Conservation (phyloP, 2,113 vertebrate genomes). For the Hirundichthys speculiger region DNA sequence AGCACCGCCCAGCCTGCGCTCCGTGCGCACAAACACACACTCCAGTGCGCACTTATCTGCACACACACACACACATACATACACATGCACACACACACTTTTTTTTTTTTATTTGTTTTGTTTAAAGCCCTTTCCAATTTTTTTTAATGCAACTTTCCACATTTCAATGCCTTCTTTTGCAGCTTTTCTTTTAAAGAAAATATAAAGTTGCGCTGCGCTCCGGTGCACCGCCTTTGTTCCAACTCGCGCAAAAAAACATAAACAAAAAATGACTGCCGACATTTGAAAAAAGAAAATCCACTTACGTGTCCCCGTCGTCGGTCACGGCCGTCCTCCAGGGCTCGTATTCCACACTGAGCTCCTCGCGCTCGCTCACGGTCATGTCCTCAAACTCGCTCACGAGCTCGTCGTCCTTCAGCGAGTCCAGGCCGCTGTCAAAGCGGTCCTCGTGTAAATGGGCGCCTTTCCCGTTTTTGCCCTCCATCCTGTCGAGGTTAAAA, state of each 20-base stretch:
- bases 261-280: too few species aligned
- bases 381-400: constrained; percentile 80
- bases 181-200: too few species aligned
- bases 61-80: constrained; percentile 12
- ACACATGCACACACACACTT: neutral
- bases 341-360: constrained; percentile 43
- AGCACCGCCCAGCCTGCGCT: constrained; percentile 70
- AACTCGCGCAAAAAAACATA: too few species aligned
- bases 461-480: constrained; percentile 82
- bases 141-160: constrained; percentile 38
- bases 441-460: constrained; percentile 81
- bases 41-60: neutral
- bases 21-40: constrained; percentile 29
- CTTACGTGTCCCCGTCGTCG: constrained; percentile 97
- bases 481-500: constrained; percentile 77
- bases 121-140: constrained; percentile 29
- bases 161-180: constrained; percentile 8
- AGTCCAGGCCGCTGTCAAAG: constrained; percentile 93
- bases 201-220: too few species aligned
- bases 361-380: constrained; percentile 48
- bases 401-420: constrained; percentile 92
- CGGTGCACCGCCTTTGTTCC: too few species aligned
- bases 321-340: constrained; percentile 87
- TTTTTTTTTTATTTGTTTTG: too few species aligned
- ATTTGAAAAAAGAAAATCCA: constrained; percentile 43